Base-by-base conservation (phyloP, 2,888 invertebrate genomes). In the Eupelmus urozonus region DNA sequence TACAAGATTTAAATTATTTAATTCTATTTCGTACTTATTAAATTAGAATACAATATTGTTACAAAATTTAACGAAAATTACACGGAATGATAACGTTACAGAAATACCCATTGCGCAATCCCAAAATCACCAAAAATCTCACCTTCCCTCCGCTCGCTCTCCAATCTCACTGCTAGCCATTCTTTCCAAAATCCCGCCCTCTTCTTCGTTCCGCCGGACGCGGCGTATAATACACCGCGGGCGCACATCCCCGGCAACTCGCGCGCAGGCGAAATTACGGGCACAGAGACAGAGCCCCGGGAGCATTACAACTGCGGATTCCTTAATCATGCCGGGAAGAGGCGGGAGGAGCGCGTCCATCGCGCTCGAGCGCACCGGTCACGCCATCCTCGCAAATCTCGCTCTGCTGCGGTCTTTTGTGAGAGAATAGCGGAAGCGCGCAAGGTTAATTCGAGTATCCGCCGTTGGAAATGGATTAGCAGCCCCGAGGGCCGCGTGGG, bases 291-390 rank as follows among this genome's bases (percentile, higher is more conserved):
- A 45, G 16, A 27, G 1, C 45, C 49, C 27, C 65, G 9, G 7
- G 67, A 27, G 67, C 23, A 67, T 67, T 55, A 55, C 67, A 55
- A 55, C 23, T 40, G 55, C 25, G 55, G 23, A 67, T 67, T 67
- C 67, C 67, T 67, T 67, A 67, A 67, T 40, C 34, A 55, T 23
- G 55, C 13, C 13, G 16, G 16, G 11, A 20, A 16, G 16, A 20
- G 5, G 53, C 13, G 20, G 18, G 2, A 20, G 25, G 25, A 57
- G 16, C 5, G 27, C 25, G 27, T 13, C 5, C 53, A 11, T 2
- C 13, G 20, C 57, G 20, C 20, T 53, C 13, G 9, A 25, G 9
- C 20, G 40, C 20, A 2, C 5, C 60, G 62, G 62, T 25, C 23
- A 45, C 45, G 42, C 65, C n/a, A n/a, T 40, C 9, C 9, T 49